phyloP scores from a whole-genome alignment of 2,888 invertebrate genomes.

The Adela reaumurella region DNA sequence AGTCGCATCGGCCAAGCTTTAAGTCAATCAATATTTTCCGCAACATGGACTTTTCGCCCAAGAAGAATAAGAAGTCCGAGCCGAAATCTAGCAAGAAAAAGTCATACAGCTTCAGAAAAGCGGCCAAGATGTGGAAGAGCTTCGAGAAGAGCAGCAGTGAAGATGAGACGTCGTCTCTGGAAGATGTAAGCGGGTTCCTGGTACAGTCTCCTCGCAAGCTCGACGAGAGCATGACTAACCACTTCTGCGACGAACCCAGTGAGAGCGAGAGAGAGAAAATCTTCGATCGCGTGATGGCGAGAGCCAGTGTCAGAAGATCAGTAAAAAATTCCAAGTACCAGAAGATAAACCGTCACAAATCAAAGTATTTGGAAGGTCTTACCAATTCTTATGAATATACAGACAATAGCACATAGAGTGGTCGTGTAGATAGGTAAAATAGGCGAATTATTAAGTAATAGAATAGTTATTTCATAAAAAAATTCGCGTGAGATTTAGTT shows the following conservation, averaged over 20 bases:
- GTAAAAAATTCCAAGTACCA: conserved; percentile 52
- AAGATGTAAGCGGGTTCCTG: neutral
- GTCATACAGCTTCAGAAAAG: neutral
- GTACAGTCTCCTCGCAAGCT: conserved; percentile 17
- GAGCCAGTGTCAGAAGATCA: conserved; percentile 41
- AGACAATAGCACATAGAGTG: neutral
- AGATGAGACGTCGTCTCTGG: neutral
- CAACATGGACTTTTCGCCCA: conserved; percentile 46
- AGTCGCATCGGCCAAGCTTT: neutral
- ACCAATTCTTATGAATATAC: conserved; percentile 17
- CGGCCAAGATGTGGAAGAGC: neutral
- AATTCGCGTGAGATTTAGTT: too few species aligned
- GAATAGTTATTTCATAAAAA: too few species aligned
- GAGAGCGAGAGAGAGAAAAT: conserved; percentile 50
- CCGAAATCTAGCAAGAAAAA: neutral
- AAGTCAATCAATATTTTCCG: conserved; percentile 43
- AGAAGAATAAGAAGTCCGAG: conserved; percentile 51
- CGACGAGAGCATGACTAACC: conserved; percentile 48
- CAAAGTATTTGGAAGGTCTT: conserved; percentile 42
- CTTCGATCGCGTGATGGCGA: conserved; percentile 45
- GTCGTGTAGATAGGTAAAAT: too few species aligned
- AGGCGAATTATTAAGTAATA: too few species aligned
- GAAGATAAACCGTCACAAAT: conserved; percentile 44
- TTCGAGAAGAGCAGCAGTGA: neutral
- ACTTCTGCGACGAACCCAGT: conserved; percentile 48